Conservation (phyloP, 2,888 invertebrate species). For the Plagodis pulveraria region DNA sequence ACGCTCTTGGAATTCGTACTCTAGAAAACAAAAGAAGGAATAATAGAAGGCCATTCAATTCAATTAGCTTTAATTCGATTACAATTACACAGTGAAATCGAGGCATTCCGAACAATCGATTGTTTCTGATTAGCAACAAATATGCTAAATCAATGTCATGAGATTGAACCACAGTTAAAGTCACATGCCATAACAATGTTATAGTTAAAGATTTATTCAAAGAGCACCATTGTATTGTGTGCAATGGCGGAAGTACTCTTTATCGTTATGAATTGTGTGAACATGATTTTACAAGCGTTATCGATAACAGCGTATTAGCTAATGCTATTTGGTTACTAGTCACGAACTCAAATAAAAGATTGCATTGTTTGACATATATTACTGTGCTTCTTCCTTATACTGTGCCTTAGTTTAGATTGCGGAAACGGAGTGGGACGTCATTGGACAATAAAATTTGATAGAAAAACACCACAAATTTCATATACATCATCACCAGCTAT, state of each 20-base stretch:
- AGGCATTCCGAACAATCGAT: slow-evolving; percentile 32
- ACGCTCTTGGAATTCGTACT: slow-evolving; percentile 20
- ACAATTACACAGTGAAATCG: slow-evolving; percentile 38
- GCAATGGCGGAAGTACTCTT: slow-evolving; percentile 17
- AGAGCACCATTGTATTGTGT: slow-evolving; percentile 17
- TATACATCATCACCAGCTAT: too few species aligned
- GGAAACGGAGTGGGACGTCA: too few species aligned
- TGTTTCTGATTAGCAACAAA: slow-evolving; percentile 28
- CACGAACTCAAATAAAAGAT: slow-evolving; percentile 7
- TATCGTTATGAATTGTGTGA: slow-evolving; percentile 15
- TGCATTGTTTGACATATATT: slow-evolving; percentile 1
- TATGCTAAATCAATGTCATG: slow-evolving; percentile 10
- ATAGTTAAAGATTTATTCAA: slow-evolving; percentile 18
- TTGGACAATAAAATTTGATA: too few species aligned
- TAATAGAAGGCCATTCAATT: slow-evolving; percentile 36
- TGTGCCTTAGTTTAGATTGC: too few species aligned
- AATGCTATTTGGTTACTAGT: slow-evolving; percentile 19
- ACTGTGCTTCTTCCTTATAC: too few species aligned
- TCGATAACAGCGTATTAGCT: slow-evolving; percentile 16
- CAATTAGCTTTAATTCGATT: slow-evolving; percentile 37
- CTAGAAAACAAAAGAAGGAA: slow-evolving; percentile 43
- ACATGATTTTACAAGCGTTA: slow-evolving; percentile 19
- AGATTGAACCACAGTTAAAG: slow-evolving; percentile 10
- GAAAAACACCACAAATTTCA: too few species aligned
- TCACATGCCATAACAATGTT: slow-evolving; percentile 15